Evolutionary conservation across 2,888 invertebrate genomes (phyloP).

Genomic region (Melinopterus prodromus): DNA sequence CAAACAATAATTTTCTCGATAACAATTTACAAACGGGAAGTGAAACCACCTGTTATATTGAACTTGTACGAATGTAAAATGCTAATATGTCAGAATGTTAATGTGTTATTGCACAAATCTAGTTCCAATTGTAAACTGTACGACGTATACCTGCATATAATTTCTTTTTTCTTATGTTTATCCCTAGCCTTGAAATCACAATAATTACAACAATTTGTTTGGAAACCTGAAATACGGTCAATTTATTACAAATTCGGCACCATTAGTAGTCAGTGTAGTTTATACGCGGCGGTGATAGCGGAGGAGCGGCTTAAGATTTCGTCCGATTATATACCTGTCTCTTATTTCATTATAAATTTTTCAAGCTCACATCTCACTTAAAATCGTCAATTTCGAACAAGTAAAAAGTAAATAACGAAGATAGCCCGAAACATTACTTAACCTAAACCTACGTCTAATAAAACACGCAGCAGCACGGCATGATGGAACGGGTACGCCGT

Average conservation of each 20-base stretch:
- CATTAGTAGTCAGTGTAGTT: not conserved
- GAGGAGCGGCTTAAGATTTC: not conserved
- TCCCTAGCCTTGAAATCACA: not conserved
- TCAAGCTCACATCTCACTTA: constrained; percentile 4
- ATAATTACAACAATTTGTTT: not conserved
- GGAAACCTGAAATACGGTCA: not conserved
- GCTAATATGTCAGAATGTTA: not conserved
- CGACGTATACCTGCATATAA: not conserved
- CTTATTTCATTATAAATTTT: not conserved
- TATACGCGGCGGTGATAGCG: not conserved
- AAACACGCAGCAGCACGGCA: not conserved
- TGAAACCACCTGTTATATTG: not conserved
- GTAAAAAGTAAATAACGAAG: not conserved
- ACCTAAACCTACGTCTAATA: not conserved
- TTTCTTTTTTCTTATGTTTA: not conserved
- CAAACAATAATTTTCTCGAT: no score
- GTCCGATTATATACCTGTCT: not conserved
- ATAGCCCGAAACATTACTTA: not conserved
- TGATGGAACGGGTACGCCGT: not conserved
- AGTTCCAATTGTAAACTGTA: not conserved
- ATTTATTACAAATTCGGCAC: constrained; percentile 4
- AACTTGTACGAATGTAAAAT: not conserved
- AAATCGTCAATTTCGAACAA: not conserved
- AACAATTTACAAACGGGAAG: no score
- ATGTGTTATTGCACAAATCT: not conserved